A percentile compares a stretch with the other conserved stretches of the same genome.
phyloP scores from a whole-genome alignment of 2,113 vertebrate species.

The Mola mola region DNA sequence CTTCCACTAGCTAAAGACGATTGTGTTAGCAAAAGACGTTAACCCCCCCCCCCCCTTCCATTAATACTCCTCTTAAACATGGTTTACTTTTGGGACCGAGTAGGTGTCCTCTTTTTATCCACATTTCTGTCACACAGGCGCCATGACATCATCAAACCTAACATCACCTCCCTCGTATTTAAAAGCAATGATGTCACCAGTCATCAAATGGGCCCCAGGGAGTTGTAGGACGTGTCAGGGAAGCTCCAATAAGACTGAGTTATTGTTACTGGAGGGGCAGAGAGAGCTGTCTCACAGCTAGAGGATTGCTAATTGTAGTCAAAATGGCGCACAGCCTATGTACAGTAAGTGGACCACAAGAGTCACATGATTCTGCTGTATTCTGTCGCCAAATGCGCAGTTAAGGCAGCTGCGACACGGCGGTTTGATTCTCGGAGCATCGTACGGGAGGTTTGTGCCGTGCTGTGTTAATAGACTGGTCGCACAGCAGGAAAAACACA shows the following conservation, averaged over 20 bases:
- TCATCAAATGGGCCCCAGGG: slow-evolving; percentile 49
- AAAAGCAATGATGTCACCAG: slow-evolving; percentile 73
- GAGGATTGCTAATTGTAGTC: slow-evolving; percentile 2
- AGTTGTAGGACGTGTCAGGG: slow-evolving; percentile 62
- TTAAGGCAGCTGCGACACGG: slow-evolving; percentile 3
- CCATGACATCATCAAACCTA: slow-evolving; percentile 68
- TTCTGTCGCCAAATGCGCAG: slow-evolving; percentile 4
- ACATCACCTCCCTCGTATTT: slow-evolving; percentile 50
- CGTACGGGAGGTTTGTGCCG: background rate
- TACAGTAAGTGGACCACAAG: slow-evolving; percentile 13
- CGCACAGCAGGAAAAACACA: too few species aligned
- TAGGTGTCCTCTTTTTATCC: slow-evolving; percentile 14
- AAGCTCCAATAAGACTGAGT: slow-evolving; percentile 64
- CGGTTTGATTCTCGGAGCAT: slow-evolving; percentile 1
- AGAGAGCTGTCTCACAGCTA: slow-evolving; percentile 22
- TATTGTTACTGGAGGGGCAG: slow-evolving; percentile 50
- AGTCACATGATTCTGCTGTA: slow-evolving; percentile 2
- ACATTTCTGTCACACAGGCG: slow-evolving; percentile 22
- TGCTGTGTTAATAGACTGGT: background rate
- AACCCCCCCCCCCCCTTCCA: too few species aligned
- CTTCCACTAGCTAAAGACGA: too few species aligned
- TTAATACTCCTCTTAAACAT: too few species aligned
- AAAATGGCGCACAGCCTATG: slow-evolving; percentile 9
- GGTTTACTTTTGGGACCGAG: too few species aligned
- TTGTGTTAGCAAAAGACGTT: too few species aligned